Percentiles rank a stretch among this genome's conserved stretches.
Evolutionary conservation across 2,113 vertebrate species (phyloP).

Genomic region (Bos javanicus): DNA sequence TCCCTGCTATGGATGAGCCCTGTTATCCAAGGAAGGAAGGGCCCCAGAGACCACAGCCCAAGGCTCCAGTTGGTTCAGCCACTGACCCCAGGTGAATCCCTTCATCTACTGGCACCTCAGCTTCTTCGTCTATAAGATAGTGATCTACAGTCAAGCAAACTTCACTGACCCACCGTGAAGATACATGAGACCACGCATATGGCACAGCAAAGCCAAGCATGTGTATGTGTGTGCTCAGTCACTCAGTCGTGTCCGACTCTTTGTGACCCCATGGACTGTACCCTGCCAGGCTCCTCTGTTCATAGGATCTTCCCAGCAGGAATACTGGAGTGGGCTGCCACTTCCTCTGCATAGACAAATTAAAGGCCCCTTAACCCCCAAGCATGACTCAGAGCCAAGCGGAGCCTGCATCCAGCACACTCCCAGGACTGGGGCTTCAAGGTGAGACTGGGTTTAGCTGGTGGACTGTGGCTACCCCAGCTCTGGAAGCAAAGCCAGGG

Average conservation of each 20-base stretch:
- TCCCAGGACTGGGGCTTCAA: not conserved
- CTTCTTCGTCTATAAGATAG: not conserved
- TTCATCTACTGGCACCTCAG: not conserved
- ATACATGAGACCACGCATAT: rapidly evolving
- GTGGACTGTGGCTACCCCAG: not conserved
- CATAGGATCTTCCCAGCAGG: not conserved
- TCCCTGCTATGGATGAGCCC: no score
- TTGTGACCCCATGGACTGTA: not conserved
- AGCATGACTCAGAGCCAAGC: not conserved
- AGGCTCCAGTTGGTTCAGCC: not conserved
- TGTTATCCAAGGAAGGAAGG: not conserved
- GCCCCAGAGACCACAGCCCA: not conserved
- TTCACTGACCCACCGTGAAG: not conserved
- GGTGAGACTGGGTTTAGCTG: not conserved
- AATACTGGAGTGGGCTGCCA: not conserved
- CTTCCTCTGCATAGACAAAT: not conserved
- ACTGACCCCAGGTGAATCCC: not conserved
- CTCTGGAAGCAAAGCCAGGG: not conserved
- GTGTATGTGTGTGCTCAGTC: not conserved
- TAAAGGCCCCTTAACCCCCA: not conserved
- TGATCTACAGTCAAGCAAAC: not conserved
- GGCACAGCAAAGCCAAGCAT: not conserved
- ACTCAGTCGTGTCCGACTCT: not conserved
- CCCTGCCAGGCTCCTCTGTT: not conserved
- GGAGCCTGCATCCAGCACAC: not conserved